Conservation (phyloP, 2,888 invertebrate species). For the Heliconius charithonia region DNA sequence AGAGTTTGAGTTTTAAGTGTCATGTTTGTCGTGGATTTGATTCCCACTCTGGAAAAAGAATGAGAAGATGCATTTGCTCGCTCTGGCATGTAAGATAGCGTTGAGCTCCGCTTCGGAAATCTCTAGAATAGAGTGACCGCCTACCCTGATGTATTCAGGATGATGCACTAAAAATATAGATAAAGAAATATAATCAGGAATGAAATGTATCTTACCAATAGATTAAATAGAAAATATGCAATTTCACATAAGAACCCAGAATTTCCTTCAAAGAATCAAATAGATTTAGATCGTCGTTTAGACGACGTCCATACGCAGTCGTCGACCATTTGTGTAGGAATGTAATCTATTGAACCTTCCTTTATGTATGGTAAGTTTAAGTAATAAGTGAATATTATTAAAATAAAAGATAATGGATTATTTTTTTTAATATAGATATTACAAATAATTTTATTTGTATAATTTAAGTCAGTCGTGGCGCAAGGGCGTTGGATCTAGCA, state of each 20-base stretch:
- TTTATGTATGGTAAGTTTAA: neutral
- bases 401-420: neutral
- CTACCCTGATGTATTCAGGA: no score
- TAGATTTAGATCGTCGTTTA: conserved; percentile 18
- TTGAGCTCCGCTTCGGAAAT: no score
- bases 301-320: conserved; percentile 9
- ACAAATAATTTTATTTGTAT: neutral
- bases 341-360: conserved; percentile 5
- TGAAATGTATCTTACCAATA: neutral
- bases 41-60: no score
- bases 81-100: no score
- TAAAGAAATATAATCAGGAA: neutral
- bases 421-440: neutral
- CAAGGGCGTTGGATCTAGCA: no score
- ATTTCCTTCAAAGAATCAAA: conserved; percentile 6
- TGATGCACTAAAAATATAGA: no score
- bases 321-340: conserved; percentile 22
- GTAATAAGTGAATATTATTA: conserved; percentile 3
- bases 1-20: no score
- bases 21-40: no score
- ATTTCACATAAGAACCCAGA: neutral
- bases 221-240: neutral
- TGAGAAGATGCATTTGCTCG: no score
- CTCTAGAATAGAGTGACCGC: no score
- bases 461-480: neutral